phyloP scores from a whole-genome alignment of 1,140 invertebrate genomes.

The Coboldia fuscipes region DNA sequence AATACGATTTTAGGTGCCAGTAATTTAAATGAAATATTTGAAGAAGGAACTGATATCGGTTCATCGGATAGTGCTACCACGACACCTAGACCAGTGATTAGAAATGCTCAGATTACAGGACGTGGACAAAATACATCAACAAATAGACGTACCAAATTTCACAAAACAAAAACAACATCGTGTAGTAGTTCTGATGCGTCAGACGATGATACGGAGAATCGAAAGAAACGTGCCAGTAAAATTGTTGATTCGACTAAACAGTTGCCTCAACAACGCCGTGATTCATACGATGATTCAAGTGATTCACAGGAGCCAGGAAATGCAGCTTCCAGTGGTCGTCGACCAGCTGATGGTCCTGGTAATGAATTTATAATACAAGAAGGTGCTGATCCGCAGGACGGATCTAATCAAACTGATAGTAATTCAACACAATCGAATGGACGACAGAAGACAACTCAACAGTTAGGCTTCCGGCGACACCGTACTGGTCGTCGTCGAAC shows the following conservation, averaged over 20 bases:
- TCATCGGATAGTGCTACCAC: conserved; percentile 6
- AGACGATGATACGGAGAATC: conserved; percentile 68
- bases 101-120: conserved; percentile 15
- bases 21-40: conserved; percentile 44
- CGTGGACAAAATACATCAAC: conserved; percentile 16
- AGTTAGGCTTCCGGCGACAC: conserved; percentile 19
- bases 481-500: conserved; percentile 30
- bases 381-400: background rate
- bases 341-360: conserved; percentile 16
- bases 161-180: conserved; percentile 59
- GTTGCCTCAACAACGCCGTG: conserved; percentile 35
- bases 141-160: conserved; percentile 44
- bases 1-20: conserved; percentile 5
- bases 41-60: conserved; percentile 30
- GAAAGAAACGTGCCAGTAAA: conserved; percentile 58
- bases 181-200: conserved; percentile 79
- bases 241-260: conserved; percentile 25
- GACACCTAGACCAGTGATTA: conserved; percentile 14
- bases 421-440: background rate
- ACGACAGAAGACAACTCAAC: conserved; percentile 5
- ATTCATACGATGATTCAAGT: conserved; percentile 58
- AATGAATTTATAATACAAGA: conserved; percentile 4
- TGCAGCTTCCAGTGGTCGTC: conserved; percentile 21
- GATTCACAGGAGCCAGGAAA: conserved; percentile 45
- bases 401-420: background rate